phyloP scores from a whole-genome alignment of 2,888 invertebrate species.

The Meghimatium bilineatum region DNA sequence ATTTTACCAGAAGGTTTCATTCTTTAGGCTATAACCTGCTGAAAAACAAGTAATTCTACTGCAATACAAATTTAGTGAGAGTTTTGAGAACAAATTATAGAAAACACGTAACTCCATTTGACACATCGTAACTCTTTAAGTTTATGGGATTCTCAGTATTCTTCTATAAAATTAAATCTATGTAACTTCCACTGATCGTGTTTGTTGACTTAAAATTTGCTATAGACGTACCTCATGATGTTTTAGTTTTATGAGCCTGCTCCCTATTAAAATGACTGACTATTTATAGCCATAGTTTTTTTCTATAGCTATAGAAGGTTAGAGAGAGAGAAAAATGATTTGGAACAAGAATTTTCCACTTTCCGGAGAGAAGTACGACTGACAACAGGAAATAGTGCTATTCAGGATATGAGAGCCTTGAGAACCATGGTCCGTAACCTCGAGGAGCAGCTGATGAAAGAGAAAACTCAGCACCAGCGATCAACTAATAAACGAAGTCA shows the following conservation, averaged over 20 bases:
- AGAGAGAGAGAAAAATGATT: constrained; percentile 70
- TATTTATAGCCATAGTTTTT: neutral
- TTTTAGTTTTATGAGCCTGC: neutral
- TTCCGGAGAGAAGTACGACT: constrained; percentile 69
- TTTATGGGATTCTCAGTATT: too few species aligned
- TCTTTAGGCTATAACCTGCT: too few species aligned
- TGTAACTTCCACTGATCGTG: too few species aligned
- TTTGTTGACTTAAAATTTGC: too few species aligned
- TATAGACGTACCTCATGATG: neutral
- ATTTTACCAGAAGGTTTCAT: too few species aligned
- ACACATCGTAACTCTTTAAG: too few species aligned
- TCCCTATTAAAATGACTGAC: neutral
- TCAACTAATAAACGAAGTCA: constrained; percentile 68
- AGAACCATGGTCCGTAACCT: constrained; percentile 72
- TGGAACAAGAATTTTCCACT: constrained; percentile 70
- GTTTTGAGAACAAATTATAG: too few species aligned
- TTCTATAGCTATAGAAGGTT: constrained; percentile 45
- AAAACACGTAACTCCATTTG: too few species aligned
- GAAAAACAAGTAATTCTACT: too few species aligned
- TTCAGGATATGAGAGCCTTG: constrained; percentile 72
- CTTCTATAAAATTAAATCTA: too few species aligned
- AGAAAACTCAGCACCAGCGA: constrained; percentile 72
- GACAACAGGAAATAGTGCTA: constrained; percentile 64
- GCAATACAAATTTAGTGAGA: too few species aligned
- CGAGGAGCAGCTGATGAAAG: constrained; percentile 74